A percentile compares a stretch with the other conserved stretches of the same genome.
Conservation (phyloP, 2,113 vertebrate species). For the Lepisosteus osseus region DNA sequence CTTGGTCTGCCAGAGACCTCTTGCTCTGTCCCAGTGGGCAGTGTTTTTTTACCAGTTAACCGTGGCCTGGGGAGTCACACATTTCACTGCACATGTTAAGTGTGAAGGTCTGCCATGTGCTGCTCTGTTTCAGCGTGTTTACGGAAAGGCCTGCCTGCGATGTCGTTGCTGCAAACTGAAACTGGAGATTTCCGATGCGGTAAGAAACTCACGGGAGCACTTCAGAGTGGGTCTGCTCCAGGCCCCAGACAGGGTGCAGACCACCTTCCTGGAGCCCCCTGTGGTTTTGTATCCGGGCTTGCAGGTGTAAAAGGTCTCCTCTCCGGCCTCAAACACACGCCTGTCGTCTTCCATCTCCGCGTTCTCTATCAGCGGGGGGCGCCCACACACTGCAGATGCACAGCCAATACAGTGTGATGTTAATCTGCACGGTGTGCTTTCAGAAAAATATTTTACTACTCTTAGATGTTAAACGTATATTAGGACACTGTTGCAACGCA, state of each 20-base stretch:
- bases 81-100: no score
- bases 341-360: constrained; percentile 50
- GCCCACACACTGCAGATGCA: constrained; percentile 67
- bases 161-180: no score
- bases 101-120: no score
- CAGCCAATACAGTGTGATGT: background rate
- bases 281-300: constrained; percentile 57
- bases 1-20: no score
- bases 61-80: no score
- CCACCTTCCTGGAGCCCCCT: constrained; percentile 55
- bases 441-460: no score
- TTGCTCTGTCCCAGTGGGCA: no score
- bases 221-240: constrained; percentile 69
- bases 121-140: no score
- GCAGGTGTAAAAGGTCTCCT: constrained; percentile 61
- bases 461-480: background rate
- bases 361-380: constrained; percentile 55
- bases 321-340: constrained; percentile 60
- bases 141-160: no score
- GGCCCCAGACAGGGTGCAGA: constrained; percentile 55
- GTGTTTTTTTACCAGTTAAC: no score
- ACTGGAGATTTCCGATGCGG: no score
- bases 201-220: constrained; percentile 72
- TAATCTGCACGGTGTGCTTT: background rate
- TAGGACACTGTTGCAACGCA: background rate